Evolutionary conservation across 2,113 vertebrate genomes (phyloP), one percentile per base, ranked within the genome.

Genomic region (Nicator chloris): DNA sequence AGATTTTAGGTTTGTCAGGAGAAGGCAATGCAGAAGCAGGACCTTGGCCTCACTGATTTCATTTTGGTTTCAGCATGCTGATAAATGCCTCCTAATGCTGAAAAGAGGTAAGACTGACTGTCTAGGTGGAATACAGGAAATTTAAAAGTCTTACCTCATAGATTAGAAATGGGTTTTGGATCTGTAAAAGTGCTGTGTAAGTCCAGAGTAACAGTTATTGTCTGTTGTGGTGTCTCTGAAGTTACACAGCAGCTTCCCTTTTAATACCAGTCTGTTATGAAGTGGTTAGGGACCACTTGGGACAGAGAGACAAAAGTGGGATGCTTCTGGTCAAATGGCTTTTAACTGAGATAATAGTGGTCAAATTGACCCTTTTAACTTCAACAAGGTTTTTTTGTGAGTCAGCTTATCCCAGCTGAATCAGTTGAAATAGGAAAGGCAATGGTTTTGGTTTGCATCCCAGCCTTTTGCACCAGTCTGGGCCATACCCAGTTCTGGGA

Each of bases 1-100:
- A 96, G 72, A 86, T 75, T 75, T 69, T 88, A 51, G 60, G 60
- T 95, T 94, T 88, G 94, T 95, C 68, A 88, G 92, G 71, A 76
- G 47, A 95, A 94, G 93, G 92, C 64, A 90, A 72, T 79, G 93
- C 78, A 90, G 66, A 83, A 65, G 86, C 49, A 91, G 56, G 42
- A 56, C 42, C 61, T 94, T 80, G 80, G 86, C 49, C 71, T 82
- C 3, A 2, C 39, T 88, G 87, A 82, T 87, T 94, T 92, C 69
- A 45, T 56, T 95, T 88, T 68, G 80, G 82, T 80, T 89, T 96
- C 53, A 77, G 44, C 44, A 3, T 44, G 76, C 64, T 86, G 76
- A 83, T 94, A 88, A 93, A 88, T 90, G 80, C 45, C 45, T 91
- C 54, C 64, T 60, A 30, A 87, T 76, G 68, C 91, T 96, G 94